Evolutionary conservation across 2,888 invertebrate genomes (phyloP).

Genomic region (Tineola bisselliella): DNA sequence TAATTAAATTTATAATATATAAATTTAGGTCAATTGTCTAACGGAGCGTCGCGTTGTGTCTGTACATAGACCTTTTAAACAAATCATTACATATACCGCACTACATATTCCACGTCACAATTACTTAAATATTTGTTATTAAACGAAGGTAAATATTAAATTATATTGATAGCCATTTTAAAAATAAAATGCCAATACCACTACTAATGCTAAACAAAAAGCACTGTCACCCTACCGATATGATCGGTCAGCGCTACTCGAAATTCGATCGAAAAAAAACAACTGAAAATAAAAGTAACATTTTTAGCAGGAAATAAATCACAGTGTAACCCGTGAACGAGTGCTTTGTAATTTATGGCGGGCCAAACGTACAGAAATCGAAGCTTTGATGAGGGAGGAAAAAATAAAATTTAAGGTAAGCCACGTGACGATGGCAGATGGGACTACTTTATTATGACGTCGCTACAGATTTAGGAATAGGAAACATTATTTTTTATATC

Average conservation of each 20-base stretch:
- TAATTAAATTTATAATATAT: no score
- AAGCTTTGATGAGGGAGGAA: constrained; percentile 39
- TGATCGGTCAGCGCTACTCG: constrained; percentile 62
- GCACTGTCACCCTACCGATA: constrained; percentile 51
- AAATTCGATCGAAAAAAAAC: constrained; percentile 44
- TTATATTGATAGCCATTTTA: no score
- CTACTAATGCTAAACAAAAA: constrained; percentile 40
- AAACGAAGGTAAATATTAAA: no score
- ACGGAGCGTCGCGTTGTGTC: no score
- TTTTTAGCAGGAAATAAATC: constrained; percentile 67
- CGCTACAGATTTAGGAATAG: constrained; percentile 35
- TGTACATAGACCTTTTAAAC: no score
- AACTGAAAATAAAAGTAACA: constrained; percentile 46
- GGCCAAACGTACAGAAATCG: constrained; percentile 35
- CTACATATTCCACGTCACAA: no score
- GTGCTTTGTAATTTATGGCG: constrained; percentile 63
- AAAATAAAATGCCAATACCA: no score
- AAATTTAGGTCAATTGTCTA: no score
- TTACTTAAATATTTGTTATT: no score
- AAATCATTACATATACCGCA: no score
- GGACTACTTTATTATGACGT: constrained; percentile 52
- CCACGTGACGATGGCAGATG: constrained; percentile 41
- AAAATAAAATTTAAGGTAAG: constrained; percentile 30
- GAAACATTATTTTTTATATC: constrained; percentile 47
- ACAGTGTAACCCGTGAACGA: constrained; percentile 43